Percentiles rank a stretch among this genome's conserved stretches.
Conservation (phyloP, 2,113 vertebrate species). For the Tupaia tana region DNA sequence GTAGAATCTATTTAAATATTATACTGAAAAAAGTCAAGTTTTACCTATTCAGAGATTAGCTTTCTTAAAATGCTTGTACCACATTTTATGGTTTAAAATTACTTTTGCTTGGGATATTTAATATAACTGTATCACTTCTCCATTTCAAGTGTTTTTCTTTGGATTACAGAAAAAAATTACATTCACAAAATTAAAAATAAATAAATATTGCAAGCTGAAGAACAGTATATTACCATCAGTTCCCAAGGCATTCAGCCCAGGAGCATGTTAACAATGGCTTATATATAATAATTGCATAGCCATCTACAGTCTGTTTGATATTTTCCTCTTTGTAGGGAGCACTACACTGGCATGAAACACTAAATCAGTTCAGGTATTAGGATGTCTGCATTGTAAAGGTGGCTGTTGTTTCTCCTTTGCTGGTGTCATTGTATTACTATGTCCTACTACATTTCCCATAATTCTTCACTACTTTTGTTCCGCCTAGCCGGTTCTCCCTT, state of each 20-base stretch:
- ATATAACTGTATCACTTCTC: too few species aligned
- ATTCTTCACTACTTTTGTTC: constrained; percentile 30
- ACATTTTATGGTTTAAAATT: too few species aligned
- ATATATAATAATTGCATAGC: neutral
- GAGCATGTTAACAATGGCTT: neutral
- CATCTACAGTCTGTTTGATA: neutral
- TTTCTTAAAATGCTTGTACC: too few species aligned
- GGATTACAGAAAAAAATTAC: too few species aligned
- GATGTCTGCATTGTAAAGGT: neutral
- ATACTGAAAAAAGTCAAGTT: too few species aligned
- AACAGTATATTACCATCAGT: neutral
- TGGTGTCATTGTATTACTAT: neutral
- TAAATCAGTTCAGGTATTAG: neutral
- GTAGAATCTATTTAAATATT: neutral
- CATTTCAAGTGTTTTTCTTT: too few species aligned
- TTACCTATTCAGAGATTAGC: too few species aligned
- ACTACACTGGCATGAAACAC: neutral
- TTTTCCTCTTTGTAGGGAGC: neutral
- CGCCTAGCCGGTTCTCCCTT: constrained; percentile 31
- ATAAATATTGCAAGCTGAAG: neutral
- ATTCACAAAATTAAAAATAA: too few species aligned
- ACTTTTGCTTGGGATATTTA: too few species aligned
- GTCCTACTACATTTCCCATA: constrained; percentile 74
- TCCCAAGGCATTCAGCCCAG: neutral
- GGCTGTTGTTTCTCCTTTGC: neutral